Conservation (phyloP, 2,888 invertebrate species). For the Belgica antarctica region DNA sequence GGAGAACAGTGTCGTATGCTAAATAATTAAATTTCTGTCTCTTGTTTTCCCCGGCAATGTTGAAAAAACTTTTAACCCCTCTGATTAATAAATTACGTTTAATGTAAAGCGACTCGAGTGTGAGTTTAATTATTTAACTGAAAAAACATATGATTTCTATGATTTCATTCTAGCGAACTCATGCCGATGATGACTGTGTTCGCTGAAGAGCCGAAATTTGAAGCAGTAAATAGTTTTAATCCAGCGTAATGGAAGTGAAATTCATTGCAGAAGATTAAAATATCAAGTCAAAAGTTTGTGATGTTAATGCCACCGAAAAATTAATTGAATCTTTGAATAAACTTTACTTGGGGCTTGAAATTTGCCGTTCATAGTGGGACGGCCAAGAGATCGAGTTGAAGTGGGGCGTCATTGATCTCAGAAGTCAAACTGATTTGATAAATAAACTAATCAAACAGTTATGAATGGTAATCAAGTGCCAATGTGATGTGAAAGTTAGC, state of each 20-base stretch:
- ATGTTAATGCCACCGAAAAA: not conserved
- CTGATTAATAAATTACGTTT: slow-evolving; percentile 7
- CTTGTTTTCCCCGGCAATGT: not conserved
- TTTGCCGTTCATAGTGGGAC: too few species aligned
- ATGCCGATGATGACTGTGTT: not conserved
- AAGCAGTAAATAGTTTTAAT: not conserved
- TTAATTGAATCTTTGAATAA: slow-evolving; percentile 5
- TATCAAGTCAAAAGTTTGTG: not conserved
- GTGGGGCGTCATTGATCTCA: too few species aligned
- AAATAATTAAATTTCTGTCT: not conserved
- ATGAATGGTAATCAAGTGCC: too few species aligned
- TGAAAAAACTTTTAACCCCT: not conserved
- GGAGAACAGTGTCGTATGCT: not conserved
- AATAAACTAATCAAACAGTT: too few species aligned
- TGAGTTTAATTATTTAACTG: not conserved
- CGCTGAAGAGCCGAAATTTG: not conserved
- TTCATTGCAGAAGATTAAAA: not conserved
- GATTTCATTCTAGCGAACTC: not conserved
- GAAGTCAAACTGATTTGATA: too few species aligned
- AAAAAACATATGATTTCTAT: not conserved
- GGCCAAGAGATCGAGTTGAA: too few species aligned
- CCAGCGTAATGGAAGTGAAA: not conserved
- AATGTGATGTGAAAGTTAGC: too few species aligned
- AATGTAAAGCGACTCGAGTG: not conserved
- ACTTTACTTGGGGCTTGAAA: too few species aligned